Base-by-base conservation (phyloP, 2,797 vertebrate species). In the Ctenochaetus hawaiiensis region DNA sequence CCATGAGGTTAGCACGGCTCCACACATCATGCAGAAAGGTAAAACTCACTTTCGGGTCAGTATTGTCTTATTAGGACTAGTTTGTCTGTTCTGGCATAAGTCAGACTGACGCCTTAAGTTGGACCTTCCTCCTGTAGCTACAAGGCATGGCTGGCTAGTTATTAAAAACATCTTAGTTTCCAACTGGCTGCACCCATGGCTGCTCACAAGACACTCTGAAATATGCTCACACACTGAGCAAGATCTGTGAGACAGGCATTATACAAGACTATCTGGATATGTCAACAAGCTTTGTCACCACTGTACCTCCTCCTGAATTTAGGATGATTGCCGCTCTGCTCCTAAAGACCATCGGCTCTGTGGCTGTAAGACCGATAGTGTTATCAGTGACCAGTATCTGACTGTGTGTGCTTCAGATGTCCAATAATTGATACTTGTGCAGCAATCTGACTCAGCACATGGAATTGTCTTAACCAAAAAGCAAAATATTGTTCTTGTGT, bases 141-240 rank as follows among this genome's bases (percentile, higher is more conserved):
- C 44, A 41, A 77, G 74, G 64, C 84, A 84, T 18, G 61, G 70
- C 44, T 85, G 54, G 59, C 82, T 87, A 81, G 73, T 65, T 71
- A 69, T 90, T 82, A 85, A 90, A 89, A 90, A 77, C 77, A 87
- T 82, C 51, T 73, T 75, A 82, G 72, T 80, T 85, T 86, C 78
- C 81, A 89, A 75, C 71, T 72, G 63, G 56, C 64, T 67, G 39
- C 45, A 78, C 75, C 57, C 51, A 47, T 59, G 72, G 56, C 71
- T 84, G 67, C 70, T 80, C 83, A 68, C 71, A 75, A 81, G 63
- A 82, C 59, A 67, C 62, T 65, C 23, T 72, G 26, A 78, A 75
- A 81, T 49, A 69, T 68, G 70, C 76, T 67, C 75, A 67, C 64
- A 87, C 60, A 71, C 66, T 61, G 75, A 71, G 53, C 37, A 58